These are phyloP conservation scores for Dendrolimus pini DNA, from an alignment of 2,888 invertebrate genomes.

Conservation along the genomic window DNA sequence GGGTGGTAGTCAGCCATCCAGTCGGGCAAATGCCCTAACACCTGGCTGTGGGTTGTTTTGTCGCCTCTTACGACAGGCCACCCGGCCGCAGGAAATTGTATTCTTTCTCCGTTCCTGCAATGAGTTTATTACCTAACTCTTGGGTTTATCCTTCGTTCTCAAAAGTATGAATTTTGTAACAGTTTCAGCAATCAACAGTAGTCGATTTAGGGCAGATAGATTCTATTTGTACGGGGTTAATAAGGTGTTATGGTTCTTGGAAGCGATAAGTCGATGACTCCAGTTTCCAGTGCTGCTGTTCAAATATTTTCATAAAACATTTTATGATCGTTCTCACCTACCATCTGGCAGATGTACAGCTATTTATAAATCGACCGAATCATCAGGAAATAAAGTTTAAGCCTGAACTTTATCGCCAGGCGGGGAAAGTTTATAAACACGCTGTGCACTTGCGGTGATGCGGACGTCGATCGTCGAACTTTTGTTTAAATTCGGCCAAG, in stretches of 20 bases:
- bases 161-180: too few species aligned
- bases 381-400: constrained; percentile 55
- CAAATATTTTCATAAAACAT: constrained; percentile 40
- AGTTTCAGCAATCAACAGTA: too few species aligned
- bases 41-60: too few species aligned
- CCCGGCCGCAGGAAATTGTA: too few species aligned
- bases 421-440: constrained; percentile 58
- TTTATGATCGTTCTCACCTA: constrained; percentile 38
- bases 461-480: constrained; percentile 56
- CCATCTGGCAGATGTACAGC: constrained; percentile 49
- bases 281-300: constrained; percentile 14
- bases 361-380: constrained; percentile 54
- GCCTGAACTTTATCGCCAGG: constrained; percentile 61
- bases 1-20: too few species aligned
- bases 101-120: too few species aligned
- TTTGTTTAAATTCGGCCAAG: constrained; percentile 72
- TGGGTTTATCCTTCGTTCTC: too few species aligned
- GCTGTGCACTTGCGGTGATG: constrained; percentile 25
- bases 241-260: neutral
- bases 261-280: constrained; percentile 10
- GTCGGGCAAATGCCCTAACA: too few species aligned
- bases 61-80: too few species aligned
- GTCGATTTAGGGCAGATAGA: neutral
- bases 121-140: too few species aligned
- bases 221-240: neutral